Percentiles rank a stretch among this genome's conserved stretches.
These are phyloP conservation scores for Urosaurus nigricauda DNA, from an alignment of 2,797 vertebrate species.

Conservation along the genomic window DNA sequence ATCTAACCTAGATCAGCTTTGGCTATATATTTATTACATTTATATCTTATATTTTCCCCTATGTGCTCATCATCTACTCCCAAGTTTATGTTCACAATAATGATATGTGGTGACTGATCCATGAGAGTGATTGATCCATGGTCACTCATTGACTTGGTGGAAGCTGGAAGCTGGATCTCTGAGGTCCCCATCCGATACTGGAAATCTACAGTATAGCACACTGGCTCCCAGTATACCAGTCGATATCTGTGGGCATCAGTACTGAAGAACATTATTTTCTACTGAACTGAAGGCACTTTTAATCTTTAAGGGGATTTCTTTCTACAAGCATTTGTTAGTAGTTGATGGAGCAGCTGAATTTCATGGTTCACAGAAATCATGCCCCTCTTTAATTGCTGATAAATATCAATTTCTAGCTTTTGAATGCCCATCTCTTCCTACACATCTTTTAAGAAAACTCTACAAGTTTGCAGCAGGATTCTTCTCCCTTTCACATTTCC, in stretches of 20 bases:
- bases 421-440: no score
- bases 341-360: background rate
- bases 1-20: background rate
- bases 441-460: no score
- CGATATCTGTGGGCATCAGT: background rate
- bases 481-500: no score
- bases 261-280: background rate
- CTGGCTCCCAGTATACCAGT: background rate
- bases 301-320: background rate
- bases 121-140: background rate
- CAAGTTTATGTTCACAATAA: background rate
- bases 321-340: background rate
- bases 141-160: background rate
- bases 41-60: background rate
- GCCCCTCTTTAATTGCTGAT: background rate
- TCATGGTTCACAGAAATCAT: background rate
- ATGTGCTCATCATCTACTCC: background rate
- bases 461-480: no score
- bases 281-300: background rate
- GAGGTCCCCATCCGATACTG: background rate
- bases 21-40: background rate
- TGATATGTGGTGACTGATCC: background rate
- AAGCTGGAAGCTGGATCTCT: background rate
- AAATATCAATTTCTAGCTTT: background rate
- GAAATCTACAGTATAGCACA: no score